phyloP scores from a whole-genome alignment of 2,888 invertebrate genomes.

The Trichopoda pennipes region DNA sequence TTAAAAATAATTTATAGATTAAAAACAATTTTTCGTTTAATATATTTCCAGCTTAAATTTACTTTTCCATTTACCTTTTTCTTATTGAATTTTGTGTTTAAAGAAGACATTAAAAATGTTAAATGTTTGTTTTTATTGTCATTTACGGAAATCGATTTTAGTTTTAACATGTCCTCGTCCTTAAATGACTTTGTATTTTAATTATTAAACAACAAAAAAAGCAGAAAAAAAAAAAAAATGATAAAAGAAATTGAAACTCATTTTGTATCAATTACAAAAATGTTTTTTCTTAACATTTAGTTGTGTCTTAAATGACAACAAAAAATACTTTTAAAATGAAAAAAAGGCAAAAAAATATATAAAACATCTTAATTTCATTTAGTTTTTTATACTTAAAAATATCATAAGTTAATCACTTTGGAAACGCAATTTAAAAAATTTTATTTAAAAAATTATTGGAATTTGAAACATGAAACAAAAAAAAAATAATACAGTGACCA shows the following conservation, averaged over 20 bases:
- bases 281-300: conserved; percentile 7
- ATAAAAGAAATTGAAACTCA: conserved; percentile 50
- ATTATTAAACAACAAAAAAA: conserved; percentile 29
- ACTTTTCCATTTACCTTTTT: background rate
- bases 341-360: conserved; percentile 1
- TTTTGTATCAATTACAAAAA: conserved; percentile 53
- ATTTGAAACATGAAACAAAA: too few relatives aligned
- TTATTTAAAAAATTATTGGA: conserved; percentile 1
- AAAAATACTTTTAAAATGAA: conserved; percentile 9
- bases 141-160: conserved; percentile 53
- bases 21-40: too few relatives aligned
- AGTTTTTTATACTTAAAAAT: conserved; percentile 4
- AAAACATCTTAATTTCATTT: conserved; percentile 42
- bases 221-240: too few relatives aligned
- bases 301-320: conserved; percentile 47
- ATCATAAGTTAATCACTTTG: conserved; percentile 41
- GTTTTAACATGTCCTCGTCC: conserved; percentile 51
- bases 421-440: conserved; percentile 27
- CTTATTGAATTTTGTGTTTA: background rate
- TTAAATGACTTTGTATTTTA: conserved; percentile 61
- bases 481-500: too few relatives aligned
- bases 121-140: conserved; percentile 40
- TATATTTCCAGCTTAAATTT: background rate
- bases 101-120: conserved; percentile 37
- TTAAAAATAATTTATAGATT: too few relatives aligned